Evolutionary conservation across 1,140 invertebrate species (phyloP), one percentile per base, ranked within the genome.

Genomic region (Drosophila kohkoa): DNA sequence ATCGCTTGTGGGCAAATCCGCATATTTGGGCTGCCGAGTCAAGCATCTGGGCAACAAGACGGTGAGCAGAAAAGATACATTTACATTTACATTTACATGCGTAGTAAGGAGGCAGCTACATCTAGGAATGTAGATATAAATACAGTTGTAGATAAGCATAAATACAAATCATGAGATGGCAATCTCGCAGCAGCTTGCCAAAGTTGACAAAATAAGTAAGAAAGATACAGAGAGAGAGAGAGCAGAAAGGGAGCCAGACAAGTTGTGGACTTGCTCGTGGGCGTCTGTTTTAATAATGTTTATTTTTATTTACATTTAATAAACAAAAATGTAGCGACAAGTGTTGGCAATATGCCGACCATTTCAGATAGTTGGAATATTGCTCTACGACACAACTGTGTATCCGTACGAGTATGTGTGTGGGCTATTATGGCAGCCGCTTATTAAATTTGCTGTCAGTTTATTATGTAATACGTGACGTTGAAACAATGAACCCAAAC

Each of bases 41-140:
- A 97, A 97, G 90, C 96, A 97, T 94, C 95, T 97, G 59, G 97
- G 96, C 11, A 96, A 98, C 82, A 95, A 97, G 94, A 97, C 97
- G 93, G 97, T 98, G 92, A 85, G 85, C 81, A 38, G 43, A 52
- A 71, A 11, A 49, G 7, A 41, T 30, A 38, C 54, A 79, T 30
- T 30, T 32, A 52, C 46, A 48, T 16, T 48, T 48, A 20, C 46
- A 66, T 32, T 7, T 32, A 32, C 30, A 32, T 32, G 30, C 30
- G 30, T 32, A 32, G 5, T 41, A 16, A 11, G 43, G 11, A 32
- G 6, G 28, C 20, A 51, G 48, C 11, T 28, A 51, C 48, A 6
- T 10, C 11, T 45, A 38, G 3, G 35, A 13, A 28, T 46, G n/a
- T 28, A 54, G 8, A 25, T 15, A 35, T 30, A 28, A 28, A 72